Conservation (phyloP, 2,888 invertebrate genomes). For the Papilio elwesi region DNA sequence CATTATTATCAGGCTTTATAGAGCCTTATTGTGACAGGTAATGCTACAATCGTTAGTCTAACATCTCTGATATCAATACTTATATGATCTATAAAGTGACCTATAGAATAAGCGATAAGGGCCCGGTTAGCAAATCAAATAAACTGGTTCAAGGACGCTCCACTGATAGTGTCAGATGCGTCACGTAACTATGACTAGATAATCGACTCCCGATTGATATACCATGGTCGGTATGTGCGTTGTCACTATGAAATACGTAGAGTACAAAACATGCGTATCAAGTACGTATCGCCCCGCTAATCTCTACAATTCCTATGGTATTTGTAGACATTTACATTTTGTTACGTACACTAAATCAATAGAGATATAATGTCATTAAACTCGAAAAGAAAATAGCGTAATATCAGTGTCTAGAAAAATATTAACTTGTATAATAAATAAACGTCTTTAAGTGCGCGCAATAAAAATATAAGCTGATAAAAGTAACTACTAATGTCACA, state of each 20-base stretch:
- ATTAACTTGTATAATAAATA: conserved; percentile 43
- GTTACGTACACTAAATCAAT: conserved; percentile 5
- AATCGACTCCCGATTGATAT: conserved; percentile 33
- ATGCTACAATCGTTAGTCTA: conserved; percentile 55
- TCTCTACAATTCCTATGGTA: conserved; percentile 12
- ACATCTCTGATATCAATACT: conserved; percentile 47
- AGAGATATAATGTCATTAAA: conserved; percentile 38
- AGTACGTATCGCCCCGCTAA: conserved; percentile 2
- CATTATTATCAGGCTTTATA: not conserved
- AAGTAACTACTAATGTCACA: conserved; percentile 44
- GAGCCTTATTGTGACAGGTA: not conserved
- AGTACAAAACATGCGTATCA: conserved; percentile 18
- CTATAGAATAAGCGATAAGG: conserved; percentile 62
- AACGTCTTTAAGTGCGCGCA: conserved; percentile 41
- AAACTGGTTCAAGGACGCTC: conserved; percentile 61
- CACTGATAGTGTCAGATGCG: conserved; percentile 39
- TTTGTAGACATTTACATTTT: not conserved
- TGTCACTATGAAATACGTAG: conserved; percentile 9
- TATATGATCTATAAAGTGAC: conserved; percentile 53
- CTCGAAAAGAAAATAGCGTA: conserved; percentile 31
- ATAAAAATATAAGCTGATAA: conserved; percentile 45
- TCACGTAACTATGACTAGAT: conserved; percentile 19
- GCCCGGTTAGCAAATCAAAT: conserved; percentile 54
- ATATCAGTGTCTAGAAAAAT: conserved; percentile 23
- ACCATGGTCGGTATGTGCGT: conserved; percentile 5